phyloP scores from a whole-genome alignment of 2,113 vertebrate genomes.

The Bufo bufo region DNA sequence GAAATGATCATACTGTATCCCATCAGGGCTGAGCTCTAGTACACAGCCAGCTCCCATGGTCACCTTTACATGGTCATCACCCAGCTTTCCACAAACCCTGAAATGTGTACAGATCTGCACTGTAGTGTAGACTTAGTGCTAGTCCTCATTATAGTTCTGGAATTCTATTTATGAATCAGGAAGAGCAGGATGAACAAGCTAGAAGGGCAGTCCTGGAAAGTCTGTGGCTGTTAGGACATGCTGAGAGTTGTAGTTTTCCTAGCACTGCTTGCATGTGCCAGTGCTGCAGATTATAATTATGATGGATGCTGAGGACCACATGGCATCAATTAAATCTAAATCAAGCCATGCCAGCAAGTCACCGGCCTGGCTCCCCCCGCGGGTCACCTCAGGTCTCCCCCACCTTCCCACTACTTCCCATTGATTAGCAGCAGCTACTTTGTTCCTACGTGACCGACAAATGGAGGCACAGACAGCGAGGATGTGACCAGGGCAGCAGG shows the following conservation, averaged over 20 bases:
- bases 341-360: not conserved
- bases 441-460: slow-evolving; percentile 28
- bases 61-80: not conserved
- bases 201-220: no score
- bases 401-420: not conserved
- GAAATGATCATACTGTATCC: no score
- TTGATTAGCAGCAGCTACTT: not conserved
- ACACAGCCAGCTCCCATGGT: no score
- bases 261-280: no score
- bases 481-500: not conserved
- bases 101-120: not conserved
- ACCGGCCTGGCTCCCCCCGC: not conserved
- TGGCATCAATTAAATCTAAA: not conserved
- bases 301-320: not conserved
- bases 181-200: not conserved
- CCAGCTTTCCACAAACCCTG: no score
- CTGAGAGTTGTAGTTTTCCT: not conserved
- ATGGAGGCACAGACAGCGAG: not conserved
- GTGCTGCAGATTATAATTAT: not conserved
- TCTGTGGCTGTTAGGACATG: not conserved
- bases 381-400: not conserved
- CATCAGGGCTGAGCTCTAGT: no score
- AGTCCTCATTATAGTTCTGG: not conserved
- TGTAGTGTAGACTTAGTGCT: not conserved
- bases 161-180: not conserved